Base-by-base conservation (phyloP, 1,140 invertebrate genomes). In the Hyles vespertilio region DNA sequence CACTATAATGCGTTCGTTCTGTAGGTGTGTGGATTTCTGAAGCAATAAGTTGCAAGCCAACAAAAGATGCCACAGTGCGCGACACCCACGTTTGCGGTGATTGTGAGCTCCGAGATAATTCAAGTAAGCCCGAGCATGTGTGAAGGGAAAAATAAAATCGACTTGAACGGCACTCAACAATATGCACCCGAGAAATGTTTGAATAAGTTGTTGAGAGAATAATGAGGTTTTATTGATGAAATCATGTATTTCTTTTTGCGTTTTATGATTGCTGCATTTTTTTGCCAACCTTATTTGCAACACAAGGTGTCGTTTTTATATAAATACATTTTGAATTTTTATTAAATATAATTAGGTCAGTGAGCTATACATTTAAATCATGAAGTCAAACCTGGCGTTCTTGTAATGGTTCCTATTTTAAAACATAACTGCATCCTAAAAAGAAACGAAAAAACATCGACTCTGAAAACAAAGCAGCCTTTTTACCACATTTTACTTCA, bases 1-100 rank as follows among this genome's bases (percentile, higher is more conserved):
- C 50, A 65, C 59, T 61, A 72, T 71, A 69, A 72, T 65, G 50
- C 53, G 36, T 32, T 50, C 49, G 48, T 12, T 22, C 53, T 58
- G 71, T 74, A 70, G 69, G 70, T 73, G 76, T 70, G 63, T 71
- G 55, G 61, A 56, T 65, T 54, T 66, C 60, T 62, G 55, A 59
- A 59, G 65, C 65, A 63, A 73, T 76, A 76, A 69, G 67, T 76
- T 67, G 65, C 57, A 51, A 61, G 43, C 9, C 58, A 69, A 70
- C 71, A 77, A 74, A 72, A 69, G 74, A 49, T 67, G 57, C 71
- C 61, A 69, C 58, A 54, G 52, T 12, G 34, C 64, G 61, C 67
- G 40, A 47, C 65, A 54, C 74, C 72, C 64, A 77, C 72, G 64
- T 69, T 33, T 22, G 43, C 54, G 36, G 56, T 69, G 64, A 69